phyloP scores from a whole-genome alignment of 2,888 invertebrate genomes.

The Lamellibrachia satsuma region DNA sequence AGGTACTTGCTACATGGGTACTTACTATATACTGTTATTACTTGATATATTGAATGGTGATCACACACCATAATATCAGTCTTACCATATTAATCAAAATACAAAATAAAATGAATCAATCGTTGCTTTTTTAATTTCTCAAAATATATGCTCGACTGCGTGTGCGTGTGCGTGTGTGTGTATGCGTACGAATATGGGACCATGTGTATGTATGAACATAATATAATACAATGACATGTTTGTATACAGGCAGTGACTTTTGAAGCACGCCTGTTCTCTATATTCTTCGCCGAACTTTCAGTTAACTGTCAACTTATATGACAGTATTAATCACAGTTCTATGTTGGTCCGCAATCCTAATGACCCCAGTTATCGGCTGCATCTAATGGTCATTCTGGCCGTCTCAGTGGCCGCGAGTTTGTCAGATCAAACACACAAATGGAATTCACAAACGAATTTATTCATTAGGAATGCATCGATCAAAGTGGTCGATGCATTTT shows the following conservation, averaged over 20 bases:
- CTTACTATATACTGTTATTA: too few species aligned
- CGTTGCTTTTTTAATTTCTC: too few species aligned
- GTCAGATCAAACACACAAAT: neutral
- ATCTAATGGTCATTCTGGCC: neutral
- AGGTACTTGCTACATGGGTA: too few species aligned
- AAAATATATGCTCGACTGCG: too few species aligned
- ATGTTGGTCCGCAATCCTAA: neutral
- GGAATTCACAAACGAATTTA: neutral
- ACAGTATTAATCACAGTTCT: neutral
- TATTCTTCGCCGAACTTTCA: neutral
- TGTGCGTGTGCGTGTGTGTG: too few species aligned
- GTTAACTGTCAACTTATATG: conserved; percentile 1
- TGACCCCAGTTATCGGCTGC: neutral
- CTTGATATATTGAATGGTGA: too few species aligned
- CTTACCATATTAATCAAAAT: too few species aligned
- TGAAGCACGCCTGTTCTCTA: neutral
- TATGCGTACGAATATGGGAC: too few species aligned
- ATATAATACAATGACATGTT: neutral
- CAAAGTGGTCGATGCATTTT: neutral
- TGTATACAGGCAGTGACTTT: neutral
- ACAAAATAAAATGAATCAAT: too few species aligned
- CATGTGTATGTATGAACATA: too few species aligned
- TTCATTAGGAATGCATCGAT: neutral
- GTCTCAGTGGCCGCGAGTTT: neutral
- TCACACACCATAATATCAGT: too few species aligned